These are phyloP conservation scores for Artemia sp. DNA, from an alignment of 2,888 invertebrate species.

Conservation along the genomic window DNA sequence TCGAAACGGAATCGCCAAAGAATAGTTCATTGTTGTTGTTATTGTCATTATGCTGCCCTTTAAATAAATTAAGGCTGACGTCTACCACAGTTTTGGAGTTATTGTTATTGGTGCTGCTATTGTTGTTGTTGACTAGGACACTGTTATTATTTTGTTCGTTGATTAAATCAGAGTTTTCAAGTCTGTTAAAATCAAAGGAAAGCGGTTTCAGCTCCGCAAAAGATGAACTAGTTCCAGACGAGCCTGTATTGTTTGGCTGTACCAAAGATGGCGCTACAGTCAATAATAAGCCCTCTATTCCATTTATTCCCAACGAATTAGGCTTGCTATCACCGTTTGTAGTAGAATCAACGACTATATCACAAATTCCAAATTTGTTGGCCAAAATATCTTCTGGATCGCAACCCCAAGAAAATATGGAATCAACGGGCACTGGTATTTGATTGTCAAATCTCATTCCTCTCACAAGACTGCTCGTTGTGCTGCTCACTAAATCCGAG, in stretches of 20 bases:
- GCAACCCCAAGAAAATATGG: slow-evolving; percentile 23
- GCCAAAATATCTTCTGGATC: slow-evolving; percentile 21
- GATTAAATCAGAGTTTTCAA: slow-evolving; percentile 16
- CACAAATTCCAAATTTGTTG: slow-evolving; percentile 21
- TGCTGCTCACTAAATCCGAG: slow-evolving; percentile 12
- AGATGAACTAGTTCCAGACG: slow-evolving; percentile 39
- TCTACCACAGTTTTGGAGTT: slow-evolving; percentile 22
- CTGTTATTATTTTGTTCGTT: slow-evolving; percentile 16
- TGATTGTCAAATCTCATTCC: slow-evolving; percentile 22
- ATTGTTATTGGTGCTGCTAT: slow-evolving; percentile 22
- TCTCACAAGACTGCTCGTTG: slow-evolving; percentile 2
- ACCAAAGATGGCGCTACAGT: slow-evolving; percentile 19
- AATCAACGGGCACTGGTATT: slow-evolving; percentile 23
- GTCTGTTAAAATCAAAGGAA: slow-evolving; percentile 59
- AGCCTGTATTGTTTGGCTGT: neutral
- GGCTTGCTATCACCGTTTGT: slow-evolving; percentile 30
- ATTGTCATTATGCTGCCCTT: slow-evolving; percentile 31
- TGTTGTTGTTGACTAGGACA: slow-evolving; percentile 23
- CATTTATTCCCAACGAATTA: slow-evolving; percentile 34
- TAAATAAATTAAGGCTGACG: slow-evolving; percentile 34
- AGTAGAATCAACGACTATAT: slow-evolving; percentile 27
- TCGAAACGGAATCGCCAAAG: slow-evolving; percentile 32
- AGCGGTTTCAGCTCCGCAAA: slow-evolving; percentile 67
- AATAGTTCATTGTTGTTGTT: slow-evolving; percentile 46
- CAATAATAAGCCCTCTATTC: slow-evolving; percentile 31